Evolutionary conservation across 2,113 vertebrate genomes (phyloP), one percentile per base, ranked within the genome.

Genomic region (Lepus americanus): DNA sequence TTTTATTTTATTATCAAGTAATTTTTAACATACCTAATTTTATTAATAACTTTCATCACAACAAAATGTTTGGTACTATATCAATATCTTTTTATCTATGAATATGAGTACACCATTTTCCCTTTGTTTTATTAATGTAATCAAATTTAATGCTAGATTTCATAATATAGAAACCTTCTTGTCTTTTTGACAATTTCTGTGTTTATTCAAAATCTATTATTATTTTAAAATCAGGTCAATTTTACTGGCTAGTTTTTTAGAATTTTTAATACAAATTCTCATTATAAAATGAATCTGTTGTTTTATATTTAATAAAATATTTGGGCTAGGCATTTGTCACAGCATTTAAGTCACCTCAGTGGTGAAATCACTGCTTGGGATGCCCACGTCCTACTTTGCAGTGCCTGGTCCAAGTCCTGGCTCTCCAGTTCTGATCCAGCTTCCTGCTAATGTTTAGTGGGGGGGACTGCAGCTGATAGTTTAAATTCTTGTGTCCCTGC

Each of bases 171-270:
- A 94, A 81, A 85, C 23, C 31, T 44, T 39, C 9, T 77, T 84
- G 29, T 29, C 29, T 76, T 80, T 92, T 29, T 91, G 19, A 27
- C 72, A 61, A 81, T 67, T 23, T 11, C 33, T 70, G 39, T 70
- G 39, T 81, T 67, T 82, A 86, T 27, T 95, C 17, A 74, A 89
- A 79, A 78, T 83, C 20, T 79, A 49, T 89, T 92, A 66, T 67
- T 78, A 64, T 87, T 95, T 96, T 89, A 39, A 90, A 81, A 83
- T 87, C 22, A n/a, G 67, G 77, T 94, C 27, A 77, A 61, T 83
- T 88, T 92, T 78, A 64, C 70, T 79, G 36, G 51, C 10, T 85
- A n/a, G 82, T 20, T 69, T 95, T 81, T 92, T 73, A 92, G 22
- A 89, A 80, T 91, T 55, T 69, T 51, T 36, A 66, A 94, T 74